Evolutionary conservation across 2,113 vertebrate species (phyloP), one percentile per base, ranked within the genome.

Genomic region (Leucoraja erinaceus): DNA sequence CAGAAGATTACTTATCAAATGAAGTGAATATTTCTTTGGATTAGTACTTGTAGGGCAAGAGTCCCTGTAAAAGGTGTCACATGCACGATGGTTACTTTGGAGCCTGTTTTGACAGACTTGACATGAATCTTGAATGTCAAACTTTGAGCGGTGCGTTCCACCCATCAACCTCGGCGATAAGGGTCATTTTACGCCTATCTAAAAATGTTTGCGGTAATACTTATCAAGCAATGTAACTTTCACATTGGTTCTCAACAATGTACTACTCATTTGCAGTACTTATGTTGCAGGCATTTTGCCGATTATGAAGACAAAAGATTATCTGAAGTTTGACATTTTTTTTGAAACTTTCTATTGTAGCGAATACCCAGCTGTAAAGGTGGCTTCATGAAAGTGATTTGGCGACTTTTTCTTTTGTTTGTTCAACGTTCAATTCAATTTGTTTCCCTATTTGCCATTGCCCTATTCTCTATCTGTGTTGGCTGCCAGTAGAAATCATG

Each of bases 401-500:
- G 4, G 90, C 31, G 16, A 6, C 22, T 61, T 79, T 16, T 33
- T 33, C 38, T 38, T 28, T 66, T 91, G 90, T 91, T 91, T 72
- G 90, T 91, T 91, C 33, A 72, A 20, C 38, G 6, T 91, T 91
- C 93, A 94, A 72, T 93, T 93, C 91, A 56, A 93, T 93, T 93
- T 93, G 86, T 93, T 92, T 93, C 94, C 93, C 22, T 56, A n/a
- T 72, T 38, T 61, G 25, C 38, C 25, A n/a, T 66, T 38, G 66
- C n/a, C 22, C 79, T 18, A 59, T 93, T 61, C 92, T 93, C 33
- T 90, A 86, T 66, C 78, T 94, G 74, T 93, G 84, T 93, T 94
- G 93, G 94, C 95, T 93, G 93, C 93, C 93, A 94, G 93, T 95
- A 38, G 68, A 68, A 91, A 91, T 18, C 95, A 95, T 95, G 95